Base-by-base conservation (phyloP, 2,113 vertebrate species). In the Illadopsis cleaveri region DNA sequence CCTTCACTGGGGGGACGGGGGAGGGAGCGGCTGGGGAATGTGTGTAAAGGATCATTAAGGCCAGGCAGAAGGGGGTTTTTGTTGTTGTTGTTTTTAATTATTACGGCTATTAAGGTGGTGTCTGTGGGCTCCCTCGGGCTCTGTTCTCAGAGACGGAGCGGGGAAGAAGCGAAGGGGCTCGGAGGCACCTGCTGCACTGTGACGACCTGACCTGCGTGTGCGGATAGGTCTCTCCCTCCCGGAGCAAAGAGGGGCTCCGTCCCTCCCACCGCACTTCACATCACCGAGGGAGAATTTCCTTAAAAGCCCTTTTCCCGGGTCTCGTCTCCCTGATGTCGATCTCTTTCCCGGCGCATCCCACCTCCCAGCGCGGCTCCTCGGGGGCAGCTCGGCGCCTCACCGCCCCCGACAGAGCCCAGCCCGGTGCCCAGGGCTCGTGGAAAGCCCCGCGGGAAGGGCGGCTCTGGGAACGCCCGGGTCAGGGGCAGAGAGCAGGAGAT, bases 41-140 rank as follows among this genome's bases (percentile, higher is more conserved):
- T 80, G 93, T 95, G 94, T 96, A 95, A 91, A 89, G 93, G 89
- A 92, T 95, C 92, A 97, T 96, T 95, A 95, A 96, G 94, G 83
- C 83, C 89, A 92, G 30, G 96, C 91, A 94, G 94, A 94, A 94
- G 93, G 87, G 88, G 10, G 0, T 64, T 96, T 94, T 94, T 91
- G 58, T 83, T 96, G 87, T 82, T 95, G 84, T 82, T 93, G 84
- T 62, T 94, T 94, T 95, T 91, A 96, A 95, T 96, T 86, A 95
- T 92, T 62, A 91, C 31, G 69, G 80, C 64, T 78, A 57, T 93
- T 92, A 86, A 94, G 88, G 86, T 82, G 68, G 2, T 86, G 86
- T 84, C 51, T 70, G n/a, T 13, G 82, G 58, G 45, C 58, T 92
- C 77, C 45, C 69, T 38, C 44, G 35, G 60, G 72, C 38, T n/a